phyloP scores from a whole-genome alignment of 2,113 vertebrate genomes.

The Chiloscyllium plagiosum region DNA sequence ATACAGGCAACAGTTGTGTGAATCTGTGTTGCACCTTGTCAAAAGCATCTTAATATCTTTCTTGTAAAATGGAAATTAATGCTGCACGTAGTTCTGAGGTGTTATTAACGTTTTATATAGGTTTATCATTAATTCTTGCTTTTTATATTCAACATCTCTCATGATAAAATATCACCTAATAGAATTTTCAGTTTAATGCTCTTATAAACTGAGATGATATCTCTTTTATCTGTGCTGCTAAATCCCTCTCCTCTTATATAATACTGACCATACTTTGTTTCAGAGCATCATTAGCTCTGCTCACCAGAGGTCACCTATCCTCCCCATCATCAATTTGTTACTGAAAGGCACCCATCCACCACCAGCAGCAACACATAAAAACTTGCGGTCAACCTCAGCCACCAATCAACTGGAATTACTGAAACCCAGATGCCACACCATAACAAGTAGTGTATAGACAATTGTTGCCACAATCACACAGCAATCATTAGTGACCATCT shows the following conservation, averaged over 20 bases:
- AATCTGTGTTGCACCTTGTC: neutral
- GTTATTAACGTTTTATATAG: neutral
- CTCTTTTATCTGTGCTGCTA: neutral
- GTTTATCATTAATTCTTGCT: neutral
- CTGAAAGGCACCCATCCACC: neutral
- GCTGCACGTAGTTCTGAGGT: neutral
- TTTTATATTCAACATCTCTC: neutral
- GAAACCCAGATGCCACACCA: neutral
- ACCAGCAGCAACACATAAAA: neutral
- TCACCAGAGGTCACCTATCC: neutral
- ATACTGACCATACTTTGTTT: neutral
- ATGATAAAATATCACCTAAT: neutral
- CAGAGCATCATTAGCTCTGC: neutral
- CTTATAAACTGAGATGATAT: neutral
- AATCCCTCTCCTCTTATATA: neutral
- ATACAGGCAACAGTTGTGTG: neutral
- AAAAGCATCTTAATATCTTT: neutral
- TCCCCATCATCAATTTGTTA: neutral
- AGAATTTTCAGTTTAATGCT: neutral
- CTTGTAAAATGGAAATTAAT: neutral
- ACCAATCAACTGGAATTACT: neutral
- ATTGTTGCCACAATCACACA: neutral
- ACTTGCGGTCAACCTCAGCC: neutral
- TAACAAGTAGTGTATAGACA: neutral
- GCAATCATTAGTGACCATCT: neutral